Base-by-base conservation (phyloP, 2,113 vertebrate genomes). In the Sceloporus undulatus region DNA sequence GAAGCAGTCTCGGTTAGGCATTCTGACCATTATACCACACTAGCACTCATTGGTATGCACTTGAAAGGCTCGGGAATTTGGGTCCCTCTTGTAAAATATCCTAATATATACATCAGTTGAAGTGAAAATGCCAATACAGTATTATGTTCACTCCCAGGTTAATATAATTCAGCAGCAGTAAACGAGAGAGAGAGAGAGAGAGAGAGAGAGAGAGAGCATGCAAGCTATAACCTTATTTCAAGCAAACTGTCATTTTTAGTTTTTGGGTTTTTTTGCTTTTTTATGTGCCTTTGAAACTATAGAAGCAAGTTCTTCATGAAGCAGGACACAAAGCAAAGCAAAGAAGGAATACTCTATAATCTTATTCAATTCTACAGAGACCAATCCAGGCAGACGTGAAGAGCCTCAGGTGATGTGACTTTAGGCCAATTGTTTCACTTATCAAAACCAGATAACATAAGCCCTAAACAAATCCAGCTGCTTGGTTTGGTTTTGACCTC, bases 361-460 rank as follows among this genome's bases (percentile, higher is more conserved):
- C 42, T 91, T 94, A 94, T 95, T 91, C 90, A 91, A 25, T 29
- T 78, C 87, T 87, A 0, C 76, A 38, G 54, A 91, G 78, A 92
- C n/a, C 87, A 90, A 79, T 91, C 93, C 81, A 89, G 68, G 91
- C 84, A 90, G 85, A 91, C 0, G 0, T 75, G 93, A 92, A 94
- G 75, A 93, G 90, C 87, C 93, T 93, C 89, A 75, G 87, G 92
- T 95, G 93, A 87, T 79, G 34, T 54, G 85, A 96, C 89, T 94
- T 62, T 92, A 91, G 87, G 91, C 90, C 93, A 96, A 83, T 88
- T 95, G 87, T 93, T 96, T 95, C 91, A 14, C 93, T 95, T 94
- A 95, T 94, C 91, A 92, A 92, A 95, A 94, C 79, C 3, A 94
- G 89, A 94, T 94, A 95, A 95, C 88, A 84, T 90, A 95, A 95